phyloP scores from a whole-genome alignment of 2,888 invertebrate genomes.

The Parapristionchus giblindavisi region DNA sequence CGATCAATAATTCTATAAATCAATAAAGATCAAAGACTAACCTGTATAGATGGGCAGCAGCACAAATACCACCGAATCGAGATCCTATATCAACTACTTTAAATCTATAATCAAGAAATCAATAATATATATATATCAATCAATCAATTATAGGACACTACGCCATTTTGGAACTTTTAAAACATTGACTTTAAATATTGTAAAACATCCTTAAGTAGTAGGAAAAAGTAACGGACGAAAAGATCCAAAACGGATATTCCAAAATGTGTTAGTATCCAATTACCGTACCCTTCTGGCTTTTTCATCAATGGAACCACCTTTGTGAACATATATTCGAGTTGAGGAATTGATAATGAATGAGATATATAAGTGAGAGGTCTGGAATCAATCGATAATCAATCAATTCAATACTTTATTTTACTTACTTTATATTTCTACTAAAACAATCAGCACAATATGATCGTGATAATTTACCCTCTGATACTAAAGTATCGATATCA shows the following conservation, averaged over 20 bases:
- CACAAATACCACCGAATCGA: constrained; percentile 78
- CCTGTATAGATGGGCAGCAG: constrained; percentile 72
- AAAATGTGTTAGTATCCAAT: background rate
- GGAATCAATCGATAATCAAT: background rate
- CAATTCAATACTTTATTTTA: background rate
- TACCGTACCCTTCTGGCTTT: constrained; percentile 19
- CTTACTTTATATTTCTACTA: constrained; percentile 72
- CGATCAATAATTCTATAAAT: background rate
- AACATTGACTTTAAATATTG: no score
- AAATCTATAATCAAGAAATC: no score
- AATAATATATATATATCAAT: no score
- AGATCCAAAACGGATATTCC: background rate
- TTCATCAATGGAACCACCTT: constrained; percentile 74
- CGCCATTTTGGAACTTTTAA: background rate
- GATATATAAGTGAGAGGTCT: constrained; percentile 35
- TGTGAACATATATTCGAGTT: constrained; percentile 75
- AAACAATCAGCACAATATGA: constrained; percentile 75
- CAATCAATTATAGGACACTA: no score
- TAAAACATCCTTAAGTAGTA: no score
- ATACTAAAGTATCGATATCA: constrained; percentile 75
- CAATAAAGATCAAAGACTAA: constrained; percentile 37
- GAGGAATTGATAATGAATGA: constrained; percentile 34
- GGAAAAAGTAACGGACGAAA: background rate
- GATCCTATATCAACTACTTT: constrained; percentile 79
- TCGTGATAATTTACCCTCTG: constrained; percentile 72